Percentiles rank a stretch among this genome's conserved stretches.
These are phyloP conservation scores for Lasioglossum marginatum DNA, from an alignment of 2,888 invertebrate genomes.

Conservation along the genomic window DNA sequence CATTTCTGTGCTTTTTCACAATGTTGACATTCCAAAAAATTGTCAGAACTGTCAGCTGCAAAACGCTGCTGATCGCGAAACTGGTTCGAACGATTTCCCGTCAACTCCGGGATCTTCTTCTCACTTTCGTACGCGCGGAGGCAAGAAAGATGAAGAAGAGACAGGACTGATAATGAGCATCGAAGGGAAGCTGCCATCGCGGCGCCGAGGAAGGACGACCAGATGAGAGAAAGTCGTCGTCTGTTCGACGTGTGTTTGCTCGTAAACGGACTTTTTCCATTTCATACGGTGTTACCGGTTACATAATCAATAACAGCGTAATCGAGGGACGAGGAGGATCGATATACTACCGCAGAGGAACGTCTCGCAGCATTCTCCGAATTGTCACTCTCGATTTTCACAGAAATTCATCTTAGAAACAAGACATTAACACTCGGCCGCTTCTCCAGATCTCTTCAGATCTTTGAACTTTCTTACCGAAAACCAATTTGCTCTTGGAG, in stretches of 20 bases:
- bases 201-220: conserved; percentile 34
- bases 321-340: conserved; percentile 49
- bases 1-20: too few species aligned
- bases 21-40: too few species aligned
- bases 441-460: too few species aligned
- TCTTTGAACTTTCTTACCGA: too few species aligned
- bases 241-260: conserved; percentile 32
- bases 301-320: conserved; percentile 55
- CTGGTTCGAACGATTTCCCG: not conserved
- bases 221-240: conserved; percentile 76
- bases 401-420: not conserved
- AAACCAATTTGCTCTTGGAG: too few species aligned
- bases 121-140: conserved; percentile 74
- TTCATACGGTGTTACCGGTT: conserved; percentile 33
- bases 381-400: not conserved
- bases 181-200: conserved; percentile 35
- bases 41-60: not conserved
- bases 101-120: conserved; percentile 59
- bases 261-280: conserved; percentile 33
- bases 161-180: not conserved
- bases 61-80: not conserved
- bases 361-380: not conserved
- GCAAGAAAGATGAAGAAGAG: conserved; percentile 1
- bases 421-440: too few species aligned
- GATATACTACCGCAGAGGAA: not conserved